Conservation (phyloP, 1,140 invertebrate genomes). For the Leptinotarsa undecemlineata region DNA sequence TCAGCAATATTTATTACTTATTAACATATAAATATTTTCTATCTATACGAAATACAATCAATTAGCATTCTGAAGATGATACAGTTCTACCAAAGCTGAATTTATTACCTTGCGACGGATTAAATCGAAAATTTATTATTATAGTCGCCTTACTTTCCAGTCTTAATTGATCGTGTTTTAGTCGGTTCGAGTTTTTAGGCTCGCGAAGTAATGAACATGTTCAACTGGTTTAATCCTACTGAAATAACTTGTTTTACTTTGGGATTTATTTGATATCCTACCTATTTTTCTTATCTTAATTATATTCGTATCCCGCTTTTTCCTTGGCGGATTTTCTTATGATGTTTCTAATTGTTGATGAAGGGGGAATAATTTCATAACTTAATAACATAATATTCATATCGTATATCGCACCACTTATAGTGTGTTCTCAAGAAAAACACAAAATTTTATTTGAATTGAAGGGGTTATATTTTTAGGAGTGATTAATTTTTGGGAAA, state of each 20-base stretch:
- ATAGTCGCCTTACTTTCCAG: conserved; percentile 17
- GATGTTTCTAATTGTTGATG: no score
- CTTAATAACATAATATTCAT: no score
- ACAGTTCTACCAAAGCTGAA: conserved; percentile 24
- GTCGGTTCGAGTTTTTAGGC: conserved; percentile 15
- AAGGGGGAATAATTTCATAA: no score
- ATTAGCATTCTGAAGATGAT: conserved; percentile 33
- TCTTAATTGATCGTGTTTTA: conserved; percentile 30
- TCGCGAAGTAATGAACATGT: conserved; percentile 9
- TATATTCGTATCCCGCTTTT: background rate
- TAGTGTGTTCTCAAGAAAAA: no score
- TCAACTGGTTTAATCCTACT: conserved; percentile 10
- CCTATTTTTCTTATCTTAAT: background rate
- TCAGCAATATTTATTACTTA: background rate
- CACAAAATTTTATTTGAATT: no score
- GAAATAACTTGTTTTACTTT: background rate
- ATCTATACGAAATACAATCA: conserved; percentile 14
- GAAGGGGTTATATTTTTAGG: no score
- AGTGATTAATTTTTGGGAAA: no score
- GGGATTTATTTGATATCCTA: background rate
- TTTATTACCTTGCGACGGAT: conserved; percentile 31
- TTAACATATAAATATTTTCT: conserved; percentile 1
- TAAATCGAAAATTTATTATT: conserved; percentile 28
- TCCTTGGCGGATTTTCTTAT: no score
- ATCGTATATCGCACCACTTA: no score